Conservation (phyloP, 2,113 vertebrate species). For the Orientallactaga bullata region DNA sequence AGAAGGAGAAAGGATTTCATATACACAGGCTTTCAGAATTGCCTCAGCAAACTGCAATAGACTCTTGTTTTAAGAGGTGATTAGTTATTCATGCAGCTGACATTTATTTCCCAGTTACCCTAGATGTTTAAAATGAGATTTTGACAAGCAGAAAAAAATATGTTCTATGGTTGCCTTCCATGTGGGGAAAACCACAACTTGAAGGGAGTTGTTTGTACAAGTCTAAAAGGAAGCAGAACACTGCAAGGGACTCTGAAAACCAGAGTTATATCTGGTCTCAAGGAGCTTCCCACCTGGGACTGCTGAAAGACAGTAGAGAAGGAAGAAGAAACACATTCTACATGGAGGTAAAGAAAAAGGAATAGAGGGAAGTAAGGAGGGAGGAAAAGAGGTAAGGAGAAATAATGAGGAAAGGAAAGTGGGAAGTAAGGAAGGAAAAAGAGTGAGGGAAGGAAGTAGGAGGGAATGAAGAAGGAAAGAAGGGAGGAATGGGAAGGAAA, state of each 20-base stretch:
- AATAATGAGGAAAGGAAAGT: background rate
- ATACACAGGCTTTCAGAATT: background rate
- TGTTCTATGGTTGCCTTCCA: background rate
- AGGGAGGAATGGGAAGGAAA: too few relatives aligned
- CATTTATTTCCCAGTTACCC: conserved; percentile 2
- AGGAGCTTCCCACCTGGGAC: background rate
- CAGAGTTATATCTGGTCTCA: background rate
- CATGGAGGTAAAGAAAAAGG: too few relatives aligned
- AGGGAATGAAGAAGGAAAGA: too few relatives aligned
- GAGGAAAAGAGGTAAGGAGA: too few relatives aligned
- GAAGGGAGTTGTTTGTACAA: background rate
- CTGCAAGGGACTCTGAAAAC: background rate
- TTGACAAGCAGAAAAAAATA: conserved; percentile 53
- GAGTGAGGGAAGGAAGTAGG: background rate
- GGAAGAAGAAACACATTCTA: too few relatives aligned
- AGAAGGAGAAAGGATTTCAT: background rate
- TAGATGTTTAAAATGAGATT: background rate
- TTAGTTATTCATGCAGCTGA: conserved; percentile 19
- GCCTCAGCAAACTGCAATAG: background rate
- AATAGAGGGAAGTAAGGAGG: too few relatives aligned
- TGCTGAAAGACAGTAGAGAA: too few relatives aligned
- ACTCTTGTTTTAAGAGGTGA: background rate
- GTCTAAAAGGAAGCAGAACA: background rate
- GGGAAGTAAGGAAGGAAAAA: background rate
- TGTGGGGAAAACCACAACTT: conserved; percentile 31